Percentiles rank a stretch among this genome's conserved stretches.
Conservation (phyloP, 2,113 vertebrate genomes). For the Forbesichthys papilliferus region DNA sequence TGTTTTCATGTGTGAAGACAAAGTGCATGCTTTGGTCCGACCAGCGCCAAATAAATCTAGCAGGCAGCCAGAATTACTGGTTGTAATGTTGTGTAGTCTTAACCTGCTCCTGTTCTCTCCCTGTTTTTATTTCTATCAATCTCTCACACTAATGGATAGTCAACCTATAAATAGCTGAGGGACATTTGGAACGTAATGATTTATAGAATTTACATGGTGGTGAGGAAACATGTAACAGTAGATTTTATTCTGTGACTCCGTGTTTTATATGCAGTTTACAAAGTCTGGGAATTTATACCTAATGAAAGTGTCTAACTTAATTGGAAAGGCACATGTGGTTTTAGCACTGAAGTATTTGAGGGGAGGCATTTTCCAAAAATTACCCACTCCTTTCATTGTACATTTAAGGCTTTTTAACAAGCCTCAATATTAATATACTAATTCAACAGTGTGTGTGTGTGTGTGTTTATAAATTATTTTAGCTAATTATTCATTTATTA, state of each 20-base stretch:
- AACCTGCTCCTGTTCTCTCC: conserved; percentile 62
- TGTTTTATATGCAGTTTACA: background rate
- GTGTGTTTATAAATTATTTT: background rate
- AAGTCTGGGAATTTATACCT: background rate
- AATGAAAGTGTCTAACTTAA: background rate
- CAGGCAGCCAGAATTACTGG: conserved; percentile 78
- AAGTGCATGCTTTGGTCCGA: conserved; percentile 71
- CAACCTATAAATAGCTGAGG: conserved; percentile 40
- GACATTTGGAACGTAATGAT: conserved; percentile 55
- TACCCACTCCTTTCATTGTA: background rate
- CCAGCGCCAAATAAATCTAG: conserved; percentile 77
- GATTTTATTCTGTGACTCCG: background rate
- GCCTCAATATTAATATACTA: background rate
- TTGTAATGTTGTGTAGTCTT: conserved; percentile 78
- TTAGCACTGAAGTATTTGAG: background rate
- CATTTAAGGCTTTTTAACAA: background rate
- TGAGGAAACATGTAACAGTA: conserved; percentile 22
- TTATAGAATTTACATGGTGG: conserved; percentile 39
- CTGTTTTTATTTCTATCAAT: conserved; percentile 63
- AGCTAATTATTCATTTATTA: background rate
- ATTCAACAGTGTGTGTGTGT: background rate
- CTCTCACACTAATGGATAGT: conserved; percentile 58
- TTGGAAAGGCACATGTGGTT: background rate
- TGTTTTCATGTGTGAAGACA: conserved; percentile 80
- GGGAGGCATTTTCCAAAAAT: too few species aligned